Conservation (phyloP, 2,113 vertebrate species). For the Helogale parvula region DNA sequence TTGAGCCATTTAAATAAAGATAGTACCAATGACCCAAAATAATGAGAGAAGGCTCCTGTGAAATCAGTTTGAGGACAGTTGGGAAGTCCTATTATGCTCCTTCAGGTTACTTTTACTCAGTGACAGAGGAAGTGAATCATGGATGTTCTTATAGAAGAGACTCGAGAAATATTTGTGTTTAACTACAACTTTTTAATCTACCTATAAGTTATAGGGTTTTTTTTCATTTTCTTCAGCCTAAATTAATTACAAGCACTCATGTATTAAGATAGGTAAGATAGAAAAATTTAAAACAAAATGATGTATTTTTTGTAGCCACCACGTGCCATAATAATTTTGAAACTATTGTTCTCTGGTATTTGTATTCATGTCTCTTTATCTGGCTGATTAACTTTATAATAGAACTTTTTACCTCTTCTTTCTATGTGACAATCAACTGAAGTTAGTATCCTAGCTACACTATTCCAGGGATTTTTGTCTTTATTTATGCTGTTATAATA, state of each 20-base stretch:
- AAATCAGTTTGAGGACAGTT: conserved; percentile 15
- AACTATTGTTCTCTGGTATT: conserved; percentile 44
- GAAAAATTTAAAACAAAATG: conserved; percentile 38
- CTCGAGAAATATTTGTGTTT: conserved; percentile 27
- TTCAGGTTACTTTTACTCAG: neutral
- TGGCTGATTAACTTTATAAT: conserved; percentile 51
- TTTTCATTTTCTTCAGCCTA: neutral
- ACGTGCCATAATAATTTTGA: conserved; percentile 66
- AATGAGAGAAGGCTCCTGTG: conserved; percentile 26
- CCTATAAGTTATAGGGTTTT: neutral
- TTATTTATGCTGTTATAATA: conserved; percentile 76
- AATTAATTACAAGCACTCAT: neutral
- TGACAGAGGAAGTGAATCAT: neutral
- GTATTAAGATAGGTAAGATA: neutral
- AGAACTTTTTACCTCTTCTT: conserved; percentile 74
- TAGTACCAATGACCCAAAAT: conserved; percentile 28
- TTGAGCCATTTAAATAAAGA: conserved; percentile 61
- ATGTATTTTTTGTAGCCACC: conserved; percentile 61
- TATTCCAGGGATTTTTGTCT: conserved; percentile 73
- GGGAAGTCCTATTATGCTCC: neutral
- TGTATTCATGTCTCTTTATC: conserved; percentile 54
- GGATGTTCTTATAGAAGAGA: neutral
- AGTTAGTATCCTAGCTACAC: conserved; percentile 70
- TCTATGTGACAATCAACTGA: conserved; percentile 79
- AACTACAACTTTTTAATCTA: neutral